These are phyloP conservation scores for Ptilonorhynchus violaceus DNA, from an alignment of 2,113 vertebrate genomes.

Conservation along the genomic window DNA sequence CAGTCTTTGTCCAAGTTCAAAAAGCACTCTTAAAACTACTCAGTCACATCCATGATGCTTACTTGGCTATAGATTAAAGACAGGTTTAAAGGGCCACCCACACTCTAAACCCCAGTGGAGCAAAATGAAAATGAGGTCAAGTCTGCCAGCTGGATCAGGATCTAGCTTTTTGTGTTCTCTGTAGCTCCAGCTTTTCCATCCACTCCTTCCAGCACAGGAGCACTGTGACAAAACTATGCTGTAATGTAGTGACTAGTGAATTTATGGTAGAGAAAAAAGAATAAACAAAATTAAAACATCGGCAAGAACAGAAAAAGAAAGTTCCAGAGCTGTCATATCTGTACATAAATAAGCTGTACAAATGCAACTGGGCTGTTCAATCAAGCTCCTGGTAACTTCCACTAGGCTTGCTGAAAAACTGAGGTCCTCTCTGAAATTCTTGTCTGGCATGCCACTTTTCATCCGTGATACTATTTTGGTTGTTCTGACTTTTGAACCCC, in stretches of 20 bases:
- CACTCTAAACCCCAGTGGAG: background rate
- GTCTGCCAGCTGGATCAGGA: background rate
- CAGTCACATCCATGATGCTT: background rate
- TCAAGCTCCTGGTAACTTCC: background rate
- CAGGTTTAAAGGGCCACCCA: background rate
- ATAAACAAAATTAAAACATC: background rate
- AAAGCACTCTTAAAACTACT: background rate
- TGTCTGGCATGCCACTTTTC: background rate
- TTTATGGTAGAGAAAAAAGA: background rate
- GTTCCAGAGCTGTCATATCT: background rate
- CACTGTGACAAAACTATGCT: background rate
- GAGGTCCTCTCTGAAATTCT: background rate
- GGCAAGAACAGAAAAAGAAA: background rate
- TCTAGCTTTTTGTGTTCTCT: background rate
- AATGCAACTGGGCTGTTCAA: background rate
- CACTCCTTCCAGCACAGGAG: background rate
- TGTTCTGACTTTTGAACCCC: background rate
- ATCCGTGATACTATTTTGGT: background rate
- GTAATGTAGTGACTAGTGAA: background rate
- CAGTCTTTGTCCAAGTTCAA: background rate
- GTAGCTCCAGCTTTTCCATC: background rate
- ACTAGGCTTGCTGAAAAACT: background rate
- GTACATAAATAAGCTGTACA: background rate
- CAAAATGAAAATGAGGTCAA: background rate
- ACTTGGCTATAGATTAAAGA: background rate